Evolutionary conservation across 1,140 invertebrate genomes (phyloP).

Genomic region (Hypsibius dujardini): DNA sequence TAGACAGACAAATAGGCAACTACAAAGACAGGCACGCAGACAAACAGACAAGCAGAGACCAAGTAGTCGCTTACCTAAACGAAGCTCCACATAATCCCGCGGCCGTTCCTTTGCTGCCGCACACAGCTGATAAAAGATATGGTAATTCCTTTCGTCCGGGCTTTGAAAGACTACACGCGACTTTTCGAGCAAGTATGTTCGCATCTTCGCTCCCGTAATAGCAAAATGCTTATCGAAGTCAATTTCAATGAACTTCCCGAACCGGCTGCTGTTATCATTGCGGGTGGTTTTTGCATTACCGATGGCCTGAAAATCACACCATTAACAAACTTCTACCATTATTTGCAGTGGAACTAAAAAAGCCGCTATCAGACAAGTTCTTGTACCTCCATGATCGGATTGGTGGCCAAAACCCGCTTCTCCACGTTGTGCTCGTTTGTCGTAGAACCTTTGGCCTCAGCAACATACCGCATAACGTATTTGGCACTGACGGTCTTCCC

Average conservation of each 20-base stretch:
- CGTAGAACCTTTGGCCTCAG: constrained; percentile 68
- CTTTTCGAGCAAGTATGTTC: constrained; percentile 93
- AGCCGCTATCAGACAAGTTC: constrained; percentile 17
- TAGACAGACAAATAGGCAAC: no score
- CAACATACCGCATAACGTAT: constrained; percentile 93
- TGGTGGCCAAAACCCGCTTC: constrained; percentile 83
- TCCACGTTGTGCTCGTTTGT: constrained; percentile 77
- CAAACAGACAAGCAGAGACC: no score
- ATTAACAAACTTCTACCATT: constrained; percentile 10
- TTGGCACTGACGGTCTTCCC: constrained; percentile 98
- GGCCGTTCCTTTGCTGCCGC: constrained; percentile 43
- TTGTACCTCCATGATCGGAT: constrained; percentile 89
- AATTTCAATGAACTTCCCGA: constrained; percentile 75
- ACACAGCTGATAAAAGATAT: constrained; percentile 96
- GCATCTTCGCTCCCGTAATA: constrained; percentile 85
- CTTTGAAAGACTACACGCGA: constrained; percentile 85
- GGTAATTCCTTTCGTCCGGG: constrained; percentile 80
- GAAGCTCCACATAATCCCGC: constrained; percentile 32
- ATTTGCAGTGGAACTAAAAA: not conserved
- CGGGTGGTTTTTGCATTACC: constrained; percentile 96
- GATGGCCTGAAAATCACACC: constrained; percentile 52
- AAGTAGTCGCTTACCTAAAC: constrained; percentile 20
- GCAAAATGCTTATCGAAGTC: constrained; percentile 67
- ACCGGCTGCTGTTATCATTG: constrained; percentile 92
- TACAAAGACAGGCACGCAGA: no score